Base-by-base conservation (phyloP, 1,140 invertebrate genomes). In the Drosophila kikkawai region DNA sequence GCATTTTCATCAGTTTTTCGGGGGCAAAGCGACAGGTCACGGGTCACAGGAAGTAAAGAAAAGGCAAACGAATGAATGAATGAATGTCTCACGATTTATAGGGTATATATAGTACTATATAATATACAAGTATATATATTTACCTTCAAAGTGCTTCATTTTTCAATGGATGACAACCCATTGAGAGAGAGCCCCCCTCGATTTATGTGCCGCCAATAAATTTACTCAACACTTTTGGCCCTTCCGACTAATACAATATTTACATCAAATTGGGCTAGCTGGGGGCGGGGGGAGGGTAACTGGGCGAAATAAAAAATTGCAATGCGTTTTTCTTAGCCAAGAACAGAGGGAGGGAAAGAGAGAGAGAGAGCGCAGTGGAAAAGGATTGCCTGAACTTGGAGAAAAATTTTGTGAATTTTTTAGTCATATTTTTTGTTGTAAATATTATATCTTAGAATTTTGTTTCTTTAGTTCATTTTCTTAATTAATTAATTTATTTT, bases 181-280 rank as follows among this genome's bases (percentile, higher is more conserved):
- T 47, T 55, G 60, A 55, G 63, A 13, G 67, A 61, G 59, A n/a
- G n/a, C n/a, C 37, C 58, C 55, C 58, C 67, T 71, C 84, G 83
- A 87, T 87, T 87, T 87, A 87, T 87, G 84, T 80, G 68, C 84
- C 80, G 84, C 80, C 84, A 88, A 87, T 87, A 88, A 88, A 87
- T 87, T 88, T 87, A 80, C 80, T 75, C 80, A 88, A 87, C 83
- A 87, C 84, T 87, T 39, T 83, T 87, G 84, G 77, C 67, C 60
- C 74, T 51, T 75, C 69, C 69, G 78, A 78, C 83, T 83, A 87
- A 87, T 87, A 88, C 84, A 88, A 87, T 87, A 87, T 87, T 87
- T 88, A 88, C 83, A 88, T 87, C 80, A 88, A 87, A 88, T 88
- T 64, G 55, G 32, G 9, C 13, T 36, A 26, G 9, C 9, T 13